Evolutionary conservation across 1,140 invertebrate species (phyloP).

Genomic region (Drosophila chauvacae): DNA sequence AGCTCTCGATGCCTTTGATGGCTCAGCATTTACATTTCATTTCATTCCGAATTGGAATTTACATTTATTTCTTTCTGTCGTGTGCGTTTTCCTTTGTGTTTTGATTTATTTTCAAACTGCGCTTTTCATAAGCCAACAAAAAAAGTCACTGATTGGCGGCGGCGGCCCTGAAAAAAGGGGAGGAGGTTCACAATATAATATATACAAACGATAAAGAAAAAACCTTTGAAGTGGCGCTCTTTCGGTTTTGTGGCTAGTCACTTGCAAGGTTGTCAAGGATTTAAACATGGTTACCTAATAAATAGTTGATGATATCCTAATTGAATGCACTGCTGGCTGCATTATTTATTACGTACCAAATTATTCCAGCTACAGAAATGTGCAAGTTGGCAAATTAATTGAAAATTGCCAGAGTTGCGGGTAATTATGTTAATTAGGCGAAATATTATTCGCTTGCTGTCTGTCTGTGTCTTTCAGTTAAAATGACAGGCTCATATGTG

Average conservation of each 20-base stretch:
- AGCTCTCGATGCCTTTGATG: slow-evolving; percentile 64
- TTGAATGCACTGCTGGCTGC: slow-evolving; percentile 26
- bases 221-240: slow-evolving; percentile 39
- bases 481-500: slow-evolving; percentile 66
- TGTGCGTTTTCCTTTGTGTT: slow-evolving; percentile 36
- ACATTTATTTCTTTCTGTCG: slow-evolving; percentile 43
- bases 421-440: slow-evolving; percentile 78
- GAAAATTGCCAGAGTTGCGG: slow-evolving; percentile 63
- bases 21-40: slow-evolving; percentile 78
- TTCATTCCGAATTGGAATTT: slow-evolving; percentile 60
- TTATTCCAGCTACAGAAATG: slow-evolving; percentile 26
- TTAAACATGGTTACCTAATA: slow-evolving; percentile 15
- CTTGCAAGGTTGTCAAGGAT: slow-evolving; percentile 28
- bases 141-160: slow-evolving; percentile 62
- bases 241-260: slow-evolving; percentile 16
- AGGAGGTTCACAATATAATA: not conserved
- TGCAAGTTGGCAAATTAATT: slow-evolving; percentile 62
- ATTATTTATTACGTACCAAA: slow-evolving; percentile 39
- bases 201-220: not conserved
- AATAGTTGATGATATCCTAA: slow-evolving; percentile 26
- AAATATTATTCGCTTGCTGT: slow-evolving; percentile 40
- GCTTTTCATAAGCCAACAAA: slow-evolving; percentile 67
- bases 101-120: slow-evolving; percentile 73
- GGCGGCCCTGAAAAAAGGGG: slow-evolving; percentile 45
- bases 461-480: slow-evolving; percentile 45